These are phyloP conservation scores for Lampropteryx suffumata DNA, from an alignment of 2,888 invertebrate species.

Conservation along the genomic window DNA sequence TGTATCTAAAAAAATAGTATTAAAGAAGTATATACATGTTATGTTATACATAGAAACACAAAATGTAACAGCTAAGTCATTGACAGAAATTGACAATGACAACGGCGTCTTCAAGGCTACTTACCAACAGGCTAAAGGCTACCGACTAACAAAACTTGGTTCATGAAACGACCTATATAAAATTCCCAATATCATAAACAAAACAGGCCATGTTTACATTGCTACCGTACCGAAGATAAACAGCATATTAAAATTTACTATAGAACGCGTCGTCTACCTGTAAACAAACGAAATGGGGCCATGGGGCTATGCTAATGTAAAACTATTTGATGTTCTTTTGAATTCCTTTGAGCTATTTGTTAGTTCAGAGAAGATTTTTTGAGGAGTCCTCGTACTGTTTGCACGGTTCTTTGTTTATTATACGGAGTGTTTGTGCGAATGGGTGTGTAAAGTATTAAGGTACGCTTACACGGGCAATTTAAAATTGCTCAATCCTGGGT, in stretches of 20 bases:
- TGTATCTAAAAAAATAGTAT: too few relatives aligned
- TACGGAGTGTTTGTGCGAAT: slow-evolving; percentile 48
- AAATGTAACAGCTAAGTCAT: too few relatives aligned
- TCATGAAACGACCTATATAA: too few relatives aligned
- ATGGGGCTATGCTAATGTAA: slow-evolving; percentile 59
- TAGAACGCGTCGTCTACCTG: slow-evolving; percentile 44
- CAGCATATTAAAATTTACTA: slow-evolving; percentile 65
- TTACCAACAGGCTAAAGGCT: too few relatives aligned
- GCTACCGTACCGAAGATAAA: slow-evolving; percentile 48
- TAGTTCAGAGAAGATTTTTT: slow-evolving; percentile 53
- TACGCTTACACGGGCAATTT: too few relatives aligned
- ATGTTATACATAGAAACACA: too few relatives aligned
- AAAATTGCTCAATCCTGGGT: too few relatives aligned
- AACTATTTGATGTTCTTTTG: slow-evolving; percentile 68
- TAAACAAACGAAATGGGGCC: slow-evolving; percentile 45
- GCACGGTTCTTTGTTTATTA: slow-evolving; percentile 60
- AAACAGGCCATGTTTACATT: slow-evolving; percentile 33
- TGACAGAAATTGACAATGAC: too few relatives aligned
- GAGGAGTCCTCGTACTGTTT: slow-evolving; percentile 54
- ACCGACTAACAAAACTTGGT: too few relatives aligned
- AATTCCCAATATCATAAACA: neutral
- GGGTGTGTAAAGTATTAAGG: slow-evolving; percentile 30
- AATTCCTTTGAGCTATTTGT: slow-evolving; percentile 54
- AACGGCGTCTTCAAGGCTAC: too few relatives aligned
- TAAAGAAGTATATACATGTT: too few relatives aligned